These are phyloP conservation scores for Charadrius vociferus DNA, from an alignment of 2,113 vertebrate genomes.

Conservation along the genomic window DNA sequence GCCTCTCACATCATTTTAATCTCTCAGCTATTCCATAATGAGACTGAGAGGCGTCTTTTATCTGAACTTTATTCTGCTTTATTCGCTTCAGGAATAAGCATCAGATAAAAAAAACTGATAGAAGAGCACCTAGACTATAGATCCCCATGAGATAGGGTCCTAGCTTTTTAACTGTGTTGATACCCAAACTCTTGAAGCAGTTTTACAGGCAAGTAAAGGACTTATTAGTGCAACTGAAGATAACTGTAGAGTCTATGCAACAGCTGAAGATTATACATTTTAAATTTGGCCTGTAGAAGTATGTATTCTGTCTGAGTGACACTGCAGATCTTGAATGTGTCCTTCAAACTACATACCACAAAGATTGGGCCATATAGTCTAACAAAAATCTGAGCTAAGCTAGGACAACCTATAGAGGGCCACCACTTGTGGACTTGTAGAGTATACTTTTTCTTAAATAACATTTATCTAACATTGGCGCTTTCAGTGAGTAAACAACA, in stretches of 20 bases:
- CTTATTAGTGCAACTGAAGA: neutral
- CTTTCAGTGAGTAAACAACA: neutral
- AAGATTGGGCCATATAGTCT: fast-evolving
- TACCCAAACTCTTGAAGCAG: neutral
- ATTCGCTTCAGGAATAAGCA: neutral
- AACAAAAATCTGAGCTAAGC: neutral
- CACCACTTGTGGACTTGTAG: neutral
- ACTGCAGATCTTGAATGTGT: fast-evolving
- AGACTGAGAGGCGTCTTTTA: neutral
- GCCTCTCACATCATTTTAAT: neutral
- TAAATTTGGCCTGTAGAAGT: neutral
- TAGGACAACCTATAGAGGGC: fast-evolving
- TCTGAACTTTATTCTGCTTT: neutral
- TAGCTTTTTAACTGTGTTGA: neutral
- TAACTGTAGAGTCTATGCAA: fast-evolving
- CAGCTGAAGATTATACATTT: neutral
- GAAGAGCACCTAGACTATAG: neutral
- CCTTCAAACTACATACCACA: neutral
- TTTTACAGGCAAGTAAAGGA: neutral
- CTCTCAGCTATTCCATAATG: neutral
- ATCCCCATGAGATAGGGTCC: neutral
- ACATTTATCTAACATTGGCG: neutral
- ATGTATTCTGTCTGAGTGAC: neutral
- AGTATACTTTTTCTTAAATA: neutral
- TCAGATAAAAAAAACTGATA: neutral